These are phyloP conservation scores for Tetraodon nigroviridis DNA, from an alignment of 2,113 vertebrate genomes.

Conservation along the genomic window DNA sequence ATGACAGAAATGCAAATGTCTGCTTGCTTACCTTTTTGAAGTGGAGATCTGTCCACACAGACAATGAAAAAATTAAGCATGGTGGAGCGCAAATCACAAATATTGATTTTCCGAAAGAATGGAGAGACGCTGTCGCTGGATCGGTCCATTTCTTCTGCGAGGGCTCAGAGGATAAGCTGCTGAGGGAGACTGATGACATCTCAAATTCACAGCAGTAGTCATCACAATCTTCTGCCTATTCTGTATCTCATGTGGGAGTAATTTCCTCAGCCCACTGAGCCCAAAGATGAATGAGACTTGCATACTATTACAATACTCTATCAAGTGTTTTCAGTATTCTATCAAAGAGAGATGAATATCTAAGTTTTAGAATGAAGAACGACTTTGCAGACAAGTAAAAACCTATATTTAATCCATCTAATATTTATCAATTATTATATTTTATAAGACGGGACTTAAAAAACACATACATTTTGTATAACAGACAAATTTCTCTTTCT, in stretches of 20 bases:
- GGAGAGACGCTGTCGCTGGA: conserved; percentile 25
- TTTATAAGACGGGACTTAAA: no score
- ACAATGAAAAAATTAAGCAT: conserved; percentile 28
- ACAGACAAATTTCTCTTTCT: no score
- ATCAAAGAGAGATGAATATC: not conserved
- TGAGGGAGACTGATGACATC: conserved; percentile 29
- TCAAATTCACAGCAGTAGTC: conserved; percentile 19
- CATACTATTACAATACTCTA: conserved; percentile 6
- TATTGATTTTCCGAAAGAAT: conserved; percentile 47
- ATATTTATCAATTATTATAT: no score
- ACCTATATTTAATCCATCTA: no score
- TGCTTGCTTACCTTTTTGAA: conserved; percentile 15
- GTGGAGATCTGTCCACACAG: conserved; percentile 23
- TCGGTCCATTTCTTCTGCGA: conserved; percentile 37
- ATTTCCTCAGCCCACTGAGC: not conserved
- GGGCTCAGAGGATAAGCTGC: conserved; percentile 21
- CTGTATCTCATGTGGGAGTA: conserved; percentile 3
- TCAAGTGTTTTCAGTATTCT: conserved; percentile 10
- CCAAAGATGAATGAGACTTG: conserved; percentile 5
- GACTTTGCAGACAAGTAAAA: no score
- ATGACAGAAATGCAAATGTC: conserved; percentile 44
- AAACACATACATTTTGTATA: no score
- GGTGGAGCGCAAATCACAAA: conserved; percentile 34
- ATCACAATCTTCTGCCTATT: not conserved
- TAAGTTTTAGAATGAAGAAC: no score